These are phyloP conservation scores for Microplitis manilae DNA, from an alignment of 2,888 invertebrate genomes.

Conservation along the genomic window DNA sequence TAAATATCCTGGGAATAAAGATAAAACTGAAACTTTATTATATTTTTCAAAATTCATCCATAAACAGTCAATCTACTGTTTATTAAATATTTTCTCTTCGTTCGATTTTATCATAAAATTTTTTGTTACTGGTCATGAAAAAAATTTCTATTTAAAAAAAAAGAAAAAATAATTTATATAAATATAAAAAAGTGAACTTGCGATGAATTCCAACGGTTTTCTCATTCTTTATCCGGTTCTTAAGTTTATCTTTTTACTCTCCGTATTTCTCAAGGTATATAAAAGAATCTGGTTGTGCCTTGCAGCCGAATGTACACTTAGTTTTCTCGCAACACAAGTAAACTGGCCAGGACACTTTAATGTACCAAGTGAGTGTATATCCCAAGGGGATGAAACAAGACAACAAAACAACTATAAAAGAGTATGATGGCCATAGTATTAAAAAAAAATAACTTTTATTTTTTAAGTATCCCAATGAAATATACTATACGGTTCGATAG, in stretches of 20 bases:
- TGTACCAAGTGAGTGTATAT: slow-evolving; percentile 19
- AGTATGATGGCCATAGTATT: slow-evolving; percentile 9
- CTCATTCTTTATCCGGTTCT: slow-evolving; percentile 28
- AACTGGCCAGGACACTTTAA: slow-evolving; percentile 22
- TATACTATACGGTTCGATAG: background rate
- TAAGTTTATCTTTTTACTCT: slow-evolving; percentile 19
- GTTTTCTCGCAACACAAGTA: slow-evolving; percentile 18
- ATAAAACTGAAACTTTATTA: background rate
- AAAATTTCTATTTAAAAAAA: background rate
- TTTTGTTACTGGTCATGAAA: background rate
- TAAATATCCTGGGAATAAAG: background rate
- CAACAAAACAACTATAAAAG: slow-evolving; percentile 5
- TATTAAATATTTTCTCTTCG: background rate
- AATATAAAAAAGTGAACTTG: slow-evolving; percentile 8
- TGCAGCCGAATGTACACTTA: slow-evolving; percentile 12
- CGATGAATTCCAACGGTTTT: slow-evolving; percentile 36
- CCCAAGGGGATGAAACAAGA: slow-evolving; percentile 16
- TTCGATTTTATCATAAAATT: slow-evolving; percentile 16
- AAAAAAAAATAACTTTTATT: slow-evolving; percentile 14
- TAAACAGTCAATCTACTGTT: no score
- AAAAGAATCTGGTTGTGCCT: slow-evolving; percentile 22
- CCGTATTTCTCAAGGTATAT: slow-evolving; percentile 9
- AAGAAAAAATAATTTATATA: background rate
- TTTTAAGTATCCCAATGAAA: slow-evolving; percentile 1
- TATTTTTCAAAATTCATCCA: no score